Percentiles rank a stretch among this genome's conserved stretches.
These are phyloP conservation scores for Salticus scenicus DNA, from an alignment of 2,888 invertebrate genomes.

Conservation along the genomic window DNA sequence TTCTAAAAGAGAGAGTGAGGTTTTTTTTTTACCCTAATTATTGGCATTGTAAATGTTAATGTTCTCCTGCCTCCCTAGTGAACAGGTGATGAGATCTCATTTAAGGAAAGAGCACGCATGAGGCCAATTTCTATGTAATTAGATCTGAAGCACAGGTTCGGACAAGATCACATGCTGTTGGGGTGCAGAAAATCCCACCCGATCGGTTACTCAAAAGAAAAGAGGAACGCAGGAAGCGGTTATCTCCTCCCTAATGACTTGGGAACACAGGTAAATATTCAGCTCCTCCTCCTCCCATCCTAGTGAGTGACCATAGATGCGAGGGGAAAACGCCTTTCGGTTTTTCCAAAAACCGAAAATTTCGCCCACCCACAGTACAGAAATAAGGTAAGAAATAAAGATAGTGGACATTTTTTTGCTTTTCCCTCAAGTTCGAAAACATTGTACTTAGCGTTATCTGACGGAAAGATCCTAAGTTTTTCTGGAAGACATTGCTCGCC, in stretches of 20 bases:
- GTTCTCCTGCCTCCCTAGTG: not conserved
- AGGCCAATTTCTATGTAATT: not conserved
- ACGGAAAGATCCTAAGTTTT: slow-evolving; percentile 27
- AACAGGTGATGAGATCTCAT: not conserved
- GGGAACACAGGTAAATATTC: slow-evolving; percentile 57
- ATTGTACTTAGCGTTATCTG: slow-evolving; percentile 63
- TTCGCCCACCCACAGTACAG: slow-evolving; percentile 53
- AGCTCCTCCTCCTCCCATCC: slow-evolving; percentile 15
- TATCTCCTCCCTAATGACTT: slow-evolving; percentile 57
- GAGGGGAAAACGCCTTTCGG: slow-evolving; percentile 46
- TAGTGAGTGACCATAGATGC: slow-evolving; percentile 15
- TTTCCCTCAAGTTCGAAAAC: slow-evolving; percentile 33
- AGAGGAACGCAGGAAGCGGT: slow-evolving; percentile 38
- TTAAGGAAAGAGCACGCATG: not conserved
- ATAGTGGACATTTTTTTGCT: slow-evolving; percentile 31
- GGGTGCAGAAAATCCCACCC: slow-evolving; percentile 19
- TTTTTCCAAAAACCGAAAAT: slow-evolving; percentile 43
- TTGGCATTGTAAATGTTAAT: not conserved
- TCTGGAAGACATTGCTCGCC: slow-evolving; percentile 42
- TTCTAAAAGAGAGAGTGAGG: too few relatives aligned
- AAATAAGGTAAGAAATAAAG: slow-evolving; percentile 55
- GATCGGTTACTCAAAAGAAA: not conserved
- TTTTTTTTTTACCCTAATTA: not conserved
- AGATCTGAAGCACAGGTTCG: not conserved
- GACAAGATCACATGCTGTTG: not conserved